Percentiles rank a stretch among this genome's conserved stretches.
Evolutionary conservation across 2,113 vertebrate genomes (phyloP).

Genomic region (Arothron firmamentum): DNA sequence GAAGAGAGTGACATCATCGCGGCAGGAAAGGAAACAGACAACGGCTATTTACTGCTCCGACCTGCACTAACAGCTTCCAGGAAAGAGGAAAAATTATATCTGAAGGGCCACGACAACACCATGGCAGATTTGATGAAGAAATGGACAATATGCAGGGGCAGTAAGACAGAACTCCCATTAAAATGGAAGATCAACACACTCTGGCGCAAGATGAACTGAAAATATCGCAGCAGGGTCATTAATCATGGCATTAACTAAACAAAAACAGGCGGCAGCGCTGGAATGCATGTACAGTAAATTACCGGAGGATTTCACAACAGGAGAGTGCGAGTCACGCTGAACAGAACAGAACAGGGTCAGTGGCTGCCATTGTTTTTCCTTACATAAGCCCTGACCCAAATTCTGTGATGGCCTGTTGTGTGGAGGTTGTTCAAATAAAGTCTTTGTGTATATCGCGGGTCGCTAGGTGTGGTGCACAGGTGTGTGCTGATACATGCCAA

Average conservation of each 20-base stretch:
- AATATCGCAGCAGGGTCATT: not conserved
- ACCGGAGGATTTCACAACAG: conserved; percentile 32
- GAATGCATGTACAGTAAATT: conserved; percentile 13
- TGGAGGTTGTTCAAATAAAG: conserved; percentile 16
- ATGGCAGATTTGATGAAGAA: not conserved
- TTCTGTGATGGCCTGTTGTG: conserved; percentile 1
- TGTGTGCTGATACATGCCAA: conserved; percentile 38
- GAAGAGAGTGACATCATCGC: conserved; percentile 38
- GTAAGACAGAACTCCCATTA: not conserved
- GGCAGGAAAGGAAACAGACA: conserved; percentile 28
- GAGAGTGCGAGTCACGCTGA: conserved; percentile 11
- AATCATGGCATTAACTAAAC: conserved; percentile 1
- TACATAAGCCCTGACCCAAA: conserved; percentile 40
- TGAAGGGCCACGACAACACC: not conserved
- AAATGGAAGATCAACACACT: not conserved
- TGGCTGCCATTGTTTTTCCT: conserved; percentile 11
- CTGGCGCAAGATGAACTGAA: not conserved
- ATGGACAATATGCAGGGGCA: not conserved
- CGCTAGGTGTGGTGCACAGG: conserved; percentile 24
- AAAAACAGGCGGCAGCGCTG: conserved; percentile 26
- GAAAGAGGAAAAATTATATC: not conserved
- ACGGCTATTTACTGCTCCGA: conserved; percentile 3
- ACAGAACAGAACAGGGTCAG: conserved; percentile 2
- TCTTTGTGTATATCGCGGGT: conserved; percentile 15
- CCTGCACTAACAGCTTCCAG: conserved; percentile 5